Evolutionary conservation across 2,888 invertebrate species (phyloP).

Genomic region (Mechanitis messenoides): DNA sequence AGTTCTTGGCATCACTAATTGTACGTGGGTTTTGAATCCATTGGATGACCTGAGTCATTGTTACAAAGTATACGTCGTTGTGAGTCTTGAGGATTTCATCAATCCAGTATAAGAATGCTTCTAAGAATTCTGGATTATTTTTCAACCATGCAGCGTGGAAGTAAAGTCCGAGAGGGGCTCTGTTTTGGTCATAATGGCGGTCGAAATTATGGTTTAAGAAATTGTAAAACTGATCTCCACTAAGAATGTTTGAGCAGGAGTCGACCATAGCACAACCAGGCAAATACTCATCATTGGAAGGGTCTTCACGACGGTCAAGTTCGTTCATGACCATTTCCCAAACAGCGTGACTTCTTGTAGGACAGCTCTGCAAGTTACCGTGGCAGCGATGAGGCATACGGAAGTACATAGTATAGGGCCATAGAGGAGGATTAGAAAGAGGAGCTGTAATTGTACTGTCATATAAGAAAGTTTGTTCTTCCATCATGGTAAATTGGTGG

Average conservation of each 20-base stretch:
- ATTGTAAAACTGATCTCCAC: slow-evolving; percentile 95
- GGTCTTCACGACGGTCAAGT: slow-evolving; percentile 93
- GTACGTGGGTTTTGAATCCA: slow-evolving; percentile 96
- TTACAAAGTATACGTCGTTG: slow-evolving; percentile 95
- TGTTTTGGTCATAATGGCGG: slow-evolving; percentile 92
- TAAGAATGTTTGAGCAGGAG: slow-evolving; percentile 94
- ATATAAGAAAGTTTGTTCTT: slow-evolving; percentile 95
- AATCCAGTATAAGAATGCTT: slow-evolving; percentile 95
- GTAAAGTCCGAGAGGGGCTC: slow-evolving; percentile 91
- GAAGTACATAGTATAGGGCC: slow-evolving; percentile 99
- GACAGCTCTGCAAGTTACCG: slow-evolving; percentile 93
- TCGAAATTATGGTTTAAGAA: slow-evolving; percentile 96
- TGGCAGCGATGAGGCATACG: slow-evolving; percentile 96
- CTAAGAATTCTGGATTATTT: slow-evolving; percentile 93
- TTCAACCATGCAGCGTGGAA: slow-evolving; percentile 96
- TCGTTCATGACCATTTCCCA: slow-evolving; percentile 99
- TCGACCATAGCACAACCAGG: slow-evolving; percentile 97
- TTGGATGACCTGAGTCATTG: slow-evolving; percentile 97
- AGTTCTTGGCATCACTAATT: slow-evolving; percentile 89
- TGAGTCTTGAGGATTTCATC: slow-evolving; percentile 90
- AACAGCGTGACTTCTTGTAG: slow-evolving; percentile 93
- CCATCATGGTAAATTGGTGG: slow-evolving; percentile 98
- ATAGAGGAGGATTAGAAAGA: slow-evolving; percentile 92
- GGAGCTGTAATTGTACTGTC: slow-evolving; percentile 97
- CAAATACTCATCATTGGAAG: slow-evolving; percentile 90